Evolutionary conservation across 1,140 invertebrate genomes (phyloP).

Genomic region (Reticulitermes speratus): DNA sequence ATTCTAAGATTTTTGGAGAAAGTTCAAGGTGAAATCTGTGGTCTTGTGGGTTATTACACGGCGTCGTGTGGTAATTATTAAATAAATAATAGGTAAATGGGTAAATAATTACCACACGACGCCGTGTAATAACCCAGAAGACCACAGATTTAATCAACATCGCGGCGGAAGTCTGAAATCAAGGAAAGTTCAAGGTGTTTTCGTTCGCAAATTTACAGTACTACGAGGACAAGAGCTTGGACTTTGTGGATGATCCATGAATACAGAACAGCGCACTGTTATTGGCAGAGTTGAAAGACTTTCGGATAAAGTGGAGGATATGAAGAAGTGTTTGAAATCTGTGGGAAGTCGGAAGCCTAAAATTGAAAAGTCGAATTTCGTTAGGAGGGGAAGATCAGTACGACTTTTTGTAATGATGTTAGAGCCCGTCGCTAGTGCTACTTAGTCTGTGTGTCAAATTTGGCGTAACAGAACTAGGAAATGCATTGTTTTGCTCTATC

Average conservation of each 20-base stretch:
- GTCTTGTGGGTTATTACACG: too few relatives aligned
- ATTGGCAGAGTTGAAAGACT: background rate
- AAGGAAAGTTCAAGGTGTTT: constrained; percentile 60
- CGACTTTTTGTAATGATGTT: background rate
- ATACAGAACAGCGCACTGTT: background rate
- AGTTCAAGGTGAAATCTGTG: constrained; percentile 61
- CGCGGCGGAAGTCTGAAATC: too few relatives aligned
- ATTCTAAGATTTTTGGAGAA: constrained; percentile 60
- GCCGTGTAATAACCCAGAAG: too few relatives aligned
- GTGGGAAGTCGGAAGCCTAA: constrained; percentile 61
- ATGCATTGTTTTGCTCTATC: too few relatives aligned
- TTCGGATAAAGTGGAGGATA: constrained; percentile 49
- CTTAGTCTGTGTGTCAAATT: too few relatives aligned
- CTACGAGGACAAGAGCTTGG: constrained; percentile 54
- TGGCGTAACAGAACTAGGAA: too few relatives aligned
- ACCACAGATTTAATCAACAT: too few relatives aligned
- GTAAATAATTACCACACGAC: too few relatives aligned
- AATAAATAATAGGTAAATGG: too few relatives aligned
- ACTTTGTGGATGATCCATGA: constrained; percentile 39
- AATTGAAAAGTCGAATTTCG: constrained; percentile 60
- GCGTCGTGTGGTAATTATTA: too few relatives aligned
- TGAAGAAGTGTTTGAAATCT: constrained; percentile 62
- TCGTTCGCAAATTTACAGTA: constrained; percentile 59
- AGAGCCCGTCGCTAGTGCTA: background rate
- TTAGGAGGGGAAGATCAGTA: background rate